These are phyloP conservation scores for Petromus typicus DNA, from an alignment of 2,113 vertebrate genomes.

Conservation along the genomic window DNA sequence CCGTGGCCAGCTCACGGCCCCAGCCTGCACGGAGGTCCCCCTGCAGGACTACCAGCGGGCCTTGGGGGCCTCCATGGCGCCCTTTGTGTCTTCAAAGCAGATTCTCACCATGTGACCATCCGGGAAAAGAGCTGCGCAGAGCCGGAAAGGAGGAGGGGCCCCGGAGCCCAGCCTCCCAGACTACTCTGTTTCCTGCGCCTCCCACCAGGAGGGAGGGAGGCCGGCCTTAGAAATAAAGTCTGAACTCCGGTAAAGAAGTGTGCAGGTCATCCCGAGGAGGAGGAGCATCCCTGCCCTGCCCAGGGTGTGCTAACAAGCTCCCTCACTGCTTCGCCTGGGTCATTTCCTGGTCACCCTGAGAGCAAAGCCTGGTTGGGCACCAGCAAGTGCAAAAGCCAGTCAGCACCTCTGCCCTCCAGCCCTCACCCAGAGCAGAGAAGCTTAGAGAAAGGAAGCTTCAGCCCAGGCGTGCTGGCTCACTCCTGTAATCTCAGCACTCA, in stretches of 20 bases:
- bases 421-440: background rate
- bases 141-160: background rate
- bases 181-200: background rate
- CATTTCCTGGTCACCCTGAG: conserved; percentile 17
- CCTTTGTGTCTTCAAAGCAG: conserved; percentile 93
- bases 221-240: conserved; percentile 64
- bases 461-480: background rate
- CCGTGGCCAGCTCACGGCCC: conserved; percentile 89
- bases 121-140: background rate
- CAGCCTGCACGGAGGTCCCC: conserved; percentile 87
- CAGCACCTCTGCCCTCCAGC: background rate
- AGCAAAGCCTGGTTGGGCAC: background rate
- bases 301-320: background rate
- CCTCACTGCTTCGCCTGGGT: background rate
- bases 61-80: conserved; percentile 89
- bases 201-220: background rate
- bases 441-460: background rate
- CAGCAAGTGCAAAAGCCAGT: background rate
- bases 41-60: conserved; percentile 90
- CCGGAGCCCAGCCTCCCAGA: background rate
- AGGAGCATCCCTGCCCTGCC: background rate
- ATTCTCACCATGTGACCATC: conserved; percentile 91
- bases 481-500: background rate
- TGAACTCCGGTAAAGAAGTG: background rate
- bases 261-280: background rate